A percentile compares a stretch with the other conserved stretches of the same genome.
Evolutionary conservation across 2,113 vertebrate species (phyloP).

Genomic region (Ancistrus triradiatus): DNA sequence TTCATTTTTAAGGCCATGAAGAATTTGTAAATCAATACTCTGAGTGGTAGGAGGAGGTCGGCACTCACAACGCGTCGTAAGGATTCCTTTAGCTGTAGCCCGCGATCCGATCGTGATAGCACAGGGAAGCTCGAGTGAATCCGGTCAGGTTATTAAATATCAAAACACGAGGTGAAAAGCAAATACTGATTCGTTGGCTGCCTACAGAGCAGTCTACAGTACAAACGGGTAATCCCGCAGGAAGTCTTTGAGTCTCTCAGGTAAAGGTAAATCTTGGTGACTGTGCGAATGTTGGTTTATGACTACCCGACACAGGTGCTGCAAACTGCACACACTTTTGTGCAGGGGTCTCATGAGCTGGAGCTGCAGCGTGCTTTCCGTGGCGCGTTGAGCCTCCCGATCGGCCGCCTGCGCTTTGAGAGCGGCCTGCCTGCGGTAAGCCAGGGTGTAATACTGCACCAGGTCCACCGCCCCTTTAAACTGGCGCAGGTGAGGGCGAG

Average conservation of each 20-base stretch:
- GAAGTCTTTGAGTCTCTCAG: conserved; percentile 43
- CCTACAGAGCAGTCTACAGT: conserved; percentile 26
- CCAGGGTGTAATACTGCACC: conserved; percentile 48
- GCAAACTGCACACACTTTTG: conserved; percentile 38
- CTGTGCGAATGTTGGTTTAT: conserved; percentile 47
- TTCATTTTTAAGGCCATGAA: too few relatives aligned
- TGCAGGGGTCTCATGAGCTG: conserved; percentile 43
- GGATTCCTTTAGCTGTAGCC: too few relatives aligned
- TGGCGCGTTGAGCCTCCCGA: too few relatives aligned
- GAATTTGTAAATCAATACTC: too few relatives aligned
- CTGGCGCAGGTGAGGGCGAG: conserved; percentile 44
- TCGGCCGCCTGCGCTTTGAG: background rate
- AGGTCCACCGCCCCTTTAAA: conserved; percentile 51
- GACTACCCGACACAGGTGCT: conserved; percentile 47
- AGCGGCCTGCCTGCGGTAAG: conserved; percentile 18
- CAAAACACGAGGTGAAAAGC: background rate
- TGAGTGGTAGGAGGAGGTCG: too few relatives aligned
- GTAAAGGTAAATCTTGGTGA: conserved; percentile 45
- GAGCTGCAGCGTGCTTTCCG: conserved; percentile 42
- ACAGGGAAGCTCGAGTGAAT: background rate
- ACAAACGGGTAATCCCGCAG: conserved; percentile 52
- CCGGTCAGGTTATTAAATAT: too few relatives aligned
- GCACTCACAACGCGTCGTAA: too few relatives aligned
- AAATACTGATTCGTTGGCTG: background rate
- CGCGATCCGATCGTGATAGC: too few relatives aligned